phyloP scores from a whole-genome alignment of 2,113 vertebrate species.

The Eulacestoma nigropectus region DNA sequence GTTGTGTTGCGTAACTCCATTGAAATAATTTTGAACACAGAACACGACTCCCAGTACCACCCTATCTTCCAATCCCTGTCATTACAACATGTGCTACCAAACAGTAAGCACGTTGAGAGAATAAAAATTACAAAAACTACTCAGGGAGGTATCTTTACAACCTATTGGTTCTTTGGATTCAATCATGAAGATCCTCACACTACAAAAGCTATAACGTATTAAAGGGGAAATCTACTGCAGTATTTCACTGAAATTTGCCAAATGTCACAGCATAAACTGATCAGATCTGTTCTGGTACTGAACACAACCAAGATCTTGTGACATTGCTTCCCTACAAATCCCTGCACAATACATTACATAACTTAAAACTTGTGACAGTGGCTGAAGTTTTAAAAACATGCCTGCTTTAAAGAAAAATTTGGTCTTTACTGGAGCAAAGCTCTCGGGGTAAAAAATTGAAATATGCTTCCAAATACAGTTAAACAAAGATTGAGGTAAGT shows the following conservation, averaged over 20 bases:
- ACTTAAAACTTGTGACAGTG: neutral
- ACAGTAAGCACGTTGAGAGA: neutral
- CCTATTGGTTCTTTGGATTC: neutral
- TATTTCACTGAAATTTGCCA: neutral
- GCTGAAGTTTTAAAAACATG: neutral
- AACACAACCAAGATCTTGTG: neutral
- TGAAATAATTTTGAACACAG: neutral
- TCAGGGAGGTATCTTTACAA: neutral
- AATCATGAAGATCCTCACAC: neutral
- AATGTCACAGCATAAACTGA: neutral
- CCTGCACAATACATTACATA: neutral
- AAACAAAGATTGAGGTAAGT: neutral
- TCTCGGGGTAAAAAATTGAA: neutral
- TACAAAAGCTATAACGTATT: neutral
- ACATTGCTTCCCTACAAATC: neutral
- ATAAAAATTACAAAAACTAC: neutral
- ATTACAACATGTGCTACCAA: neutral
- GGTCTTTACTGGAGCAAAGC: neutral
- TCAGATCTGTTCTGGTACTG: neutral
- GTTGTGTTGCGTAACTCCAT: neutral
- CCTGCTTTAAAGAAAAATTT: neutral
- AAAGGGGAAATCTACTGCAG: neutral
- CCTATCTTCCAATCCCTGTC: neutral
- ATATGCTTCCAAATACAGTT: neutral
- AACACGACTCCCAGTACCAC: neutral